Evolutionary conservation across 2,888 invertebrate species (phyloP), one percentile per base, ranked within the genome.

Genomic region (Rhogogaster chlorosoma): DNA sequence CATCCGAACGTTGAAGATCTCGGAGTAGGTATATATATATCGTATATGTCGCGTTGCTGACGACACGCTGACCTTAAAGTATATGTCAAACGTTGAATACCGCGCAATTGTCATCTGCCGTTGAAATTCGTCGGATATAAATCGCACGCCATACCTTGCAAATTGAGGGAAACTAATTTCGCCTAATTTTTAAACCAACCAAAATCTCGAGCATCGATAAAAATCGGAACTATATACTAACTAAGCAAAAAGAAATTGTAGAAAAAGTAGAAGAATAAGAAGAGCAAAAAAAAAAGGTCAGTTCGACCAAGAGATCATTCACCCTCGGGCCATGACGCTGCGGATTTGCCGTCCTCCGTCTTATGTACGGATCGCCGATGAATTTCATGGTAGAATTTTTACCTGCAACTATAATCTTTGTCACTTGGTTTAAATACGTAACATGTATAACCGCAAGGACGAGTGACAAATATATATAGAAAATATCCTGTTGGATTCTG

Each of bases 41-140:
- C n/a, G 12, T 42, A 42, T 45, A 75, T n/a, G 77, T 77, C 12
- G 45, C 53, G 53, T 29, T 18, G 29, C 18, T 0, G 77, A 77
- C 32, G 49, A 77, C 77, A 77, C 29, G 32, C 53, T 53, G 53
- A 77, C 77, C 77, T 77, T 77, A 77, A 73, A 53, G 53, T 32
- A 77, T 77, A 77, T 77, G 77, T 77, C 77, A 77, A 77, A 77
- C 77, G 77, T 77, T 29, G 29, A 77, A 32, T n/a, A 32, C 53
- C 7, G 32, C 53, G 15, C n/a, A n/a, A n/a, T n/a, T 32, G 49
- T 77, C 77, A 77, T 32, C 42, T 73, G 71, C 7, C 9, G 38
- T 9, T 42, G 15, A 12, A 26, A 26, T 75, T 75, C 15, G 45
- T 29, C 15, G 18, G 15, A 45, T n/a, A 75, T 77, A 77, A 38